Conservation (phyloP, 1,140 invertebrate species). For the Carcinoscorpius rotundicauda region DNA sequence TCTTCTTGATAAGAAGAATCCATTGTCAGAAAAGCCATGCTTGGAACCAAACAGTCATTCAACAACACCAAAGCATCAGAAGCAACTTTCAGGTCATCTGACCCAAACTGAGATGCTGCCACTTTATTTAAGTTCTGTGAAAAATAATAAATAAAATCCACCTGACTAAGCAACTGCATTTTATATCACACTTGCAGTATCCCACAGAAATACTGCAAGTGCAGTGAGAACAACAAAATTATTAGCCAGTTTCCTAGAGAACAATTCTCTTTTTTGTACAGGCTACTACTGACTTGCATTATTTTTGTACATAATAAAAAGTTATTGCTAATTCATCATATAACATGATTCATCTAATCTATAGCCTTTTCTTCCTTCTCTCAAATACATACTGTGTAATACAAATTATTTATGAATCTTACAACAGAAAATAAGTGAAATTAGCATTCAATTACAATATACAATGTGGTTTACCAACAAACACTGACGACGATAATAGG, state of each 20-base stretch:
- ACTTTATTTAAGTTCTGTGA: constrained; percentile 12
- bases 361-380: no score
- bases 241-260: no score
- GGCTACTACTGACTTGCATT: no score
- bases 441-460: background rate
- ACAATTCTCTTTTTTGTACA: no score
- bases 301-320: no score
- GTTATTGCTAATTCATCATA: no score
- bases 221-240: background rate
- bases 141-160: background rate
- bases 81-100: background rate
- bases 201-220: background rate
- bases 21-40: constrained; percentile 14
- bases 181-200: background rate
- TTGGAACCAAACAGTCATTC: constrained; percentile 15
- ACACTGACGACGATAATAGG: constrained; percentile 12
- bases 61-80: constrained; percentile 9
- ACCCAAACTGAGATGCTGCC: constrained; percentile 11
- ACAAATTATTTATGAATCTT: background rate
- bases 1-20: constrained; percentile 1
- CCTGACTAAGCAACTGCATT: background rate
- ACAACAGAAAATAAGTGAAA: background rate
- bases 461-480: constrained; percentile 9
- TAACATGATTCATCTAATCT: no score
- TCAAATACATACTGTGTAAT: no score